Base-by-base conservation (phyloP, 2,113 vertebrate genomes). In the Epinephelus fuscoguttatus region DNA sequence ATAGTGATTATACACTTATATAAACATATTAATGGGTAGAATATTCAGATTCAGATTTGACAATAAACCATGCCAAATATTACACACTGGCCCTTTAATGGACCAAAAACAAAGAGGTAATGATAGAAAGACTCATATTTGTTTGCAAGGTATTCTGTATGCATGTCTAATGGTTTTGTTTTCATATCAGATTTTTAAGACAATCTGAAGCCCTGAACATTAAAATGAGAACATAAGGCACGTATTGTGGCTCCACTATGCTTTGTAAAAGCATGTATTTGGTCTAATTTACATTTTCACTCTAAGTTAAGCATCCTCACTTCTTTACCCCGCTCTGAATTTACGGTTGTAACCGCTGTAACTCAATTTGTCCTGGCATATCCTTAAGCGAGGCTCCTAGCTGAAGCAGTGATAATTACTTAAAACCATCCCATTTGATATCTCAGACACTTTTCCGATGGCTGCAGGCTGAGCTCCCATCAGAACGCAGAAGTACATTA, bases 401-500 rank as follows among this genome's bases (percentile, higher is more conserved):
- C 73, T 3, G 8, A 71, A 56, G 80, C 37, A 10, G n/a, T 49
- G 63, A 83, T 82, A 76, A 78, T 88, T 81, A 81, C 66, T 78
- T 67, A 42, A 79, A 84, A 67, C 21, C 40, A 14, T 70, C 63
- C 59, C 60, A 60, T 85, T 84, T 85, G 40, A 87, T 74, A 74
- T 56, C 59, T 68, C 33, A 70, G 72, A 84, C 77, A 25, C 60
- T 76, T 86, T 79, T 76, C 30, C 49, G 1, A 84, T 84, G 76
- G 68, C 80, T 83, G 3, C 30, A 37, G 75, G 78, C 30, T 1
- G 45, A 52, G 42, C 61, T 70, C 19, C 23, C 4, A 27, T 83
- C 52, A 33, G 49, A 70, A 56, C 12, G 23, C 25, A 9, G 71
- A 68, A 23, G 62, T 45, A 19, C 69, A 69, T 78, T 64, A 30